phyloP scores from a whole-genome alignment of 2,888 invertebrate species.

The Coelogynopora nodosa region DNA sequence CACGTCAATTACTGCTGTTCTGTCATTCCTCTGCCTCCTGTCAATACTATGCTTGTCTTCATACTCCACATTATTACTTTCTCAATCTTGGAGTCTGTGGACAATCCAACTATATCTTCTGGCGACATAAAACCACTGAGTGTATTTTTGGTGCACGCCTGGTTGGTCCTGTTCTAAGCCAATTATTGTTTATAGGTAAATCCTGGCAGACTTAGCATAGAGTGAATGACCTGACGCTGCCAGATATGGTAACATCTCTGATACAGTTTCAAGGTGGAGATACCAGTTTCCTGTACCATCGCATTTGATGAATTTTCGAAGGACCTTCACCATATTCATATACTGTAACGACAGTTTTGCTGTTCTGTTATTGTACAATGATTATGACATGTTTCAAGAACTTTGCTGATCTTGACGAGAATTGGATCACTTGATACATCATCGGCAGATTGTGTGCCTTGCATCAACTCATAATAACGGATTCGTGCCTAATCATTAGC shows the following conservation, averaged over 20 bases:
- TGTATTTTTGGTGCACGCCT: not conserved
- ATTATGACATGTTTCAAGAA: not conserved
- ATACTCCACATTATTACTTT: not conserved
- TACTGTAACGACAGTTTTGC: slow-evolving; percentile 3
- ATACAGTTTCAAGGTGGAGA: slow-evolving; percentile 48
- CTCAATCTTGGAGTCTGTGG: not conserved
- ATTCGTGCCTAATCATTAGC: not conserved
- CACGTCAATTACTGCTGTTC: not conserved
- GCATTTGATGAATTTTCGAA: not conserved
- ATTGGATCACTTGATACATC: not conserved
- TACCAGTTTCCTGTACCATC: slow-evolving; percentile 49
- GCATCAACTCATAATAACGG: not conserved
- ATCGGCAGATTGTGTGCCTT: not conserved
- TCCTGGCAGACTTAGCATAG: slow-evolving; percentile 47
- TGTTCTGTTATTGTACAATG: not conserved
- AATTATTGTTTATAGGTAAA: slow-evolving; percentile 44
- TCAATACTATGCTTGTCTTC: not conserved
- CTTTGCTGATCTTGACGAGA: not conserved
- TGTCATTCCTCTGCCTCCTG: not conserved
- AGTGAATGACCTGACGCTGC: slow-evolving; percentile 55
- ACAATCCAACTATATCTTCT: not conserved
- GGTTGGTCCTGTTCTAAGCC: slow-evolving; percentile 40
- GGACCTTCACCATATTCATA: slow-evolving; percentile 24
- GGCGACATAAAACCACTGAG: not conserved
- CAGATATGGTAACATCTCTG: slow-evolving; percentile 50